Percentiles rank a stretch among this genome's conserved stretches.
Evolutionary conservation across 2,888 invertebrate species (phyloP).

Genomic region (Glomeris marginata): DNA sequence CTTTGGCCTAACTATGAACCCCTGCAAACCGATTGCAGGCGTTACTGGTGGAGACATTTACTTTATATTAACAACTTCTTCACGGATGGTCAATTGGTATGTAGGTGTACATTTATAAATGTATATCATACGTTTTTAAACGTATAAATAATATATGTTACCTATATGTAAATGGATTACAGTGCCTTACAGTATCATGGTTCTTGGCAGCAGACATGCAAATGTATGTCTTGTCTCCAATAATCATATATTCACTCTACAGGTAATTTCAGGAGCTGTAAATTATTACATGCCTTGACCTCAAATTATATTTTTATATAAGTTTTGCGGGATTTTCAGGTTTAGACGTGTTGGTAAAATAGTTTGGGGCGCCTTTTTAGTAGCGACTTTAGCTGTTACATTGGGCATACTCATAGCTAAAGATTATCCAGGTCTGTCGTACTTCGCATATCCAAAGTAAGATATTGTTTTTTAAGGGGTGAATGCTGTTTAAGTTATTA

Average conservation of each 20-base stretch:
- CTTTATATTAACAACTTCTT: constrained; percentile 14
- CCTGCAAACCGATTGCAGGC: constrained; percentile 3
- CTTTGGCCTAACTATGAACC: constrained; percentile 2
- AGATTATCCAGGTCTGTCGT: no score
- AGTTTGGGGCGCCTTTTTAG: background rate
- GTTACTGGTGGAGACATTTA: constrained; percentile 15
- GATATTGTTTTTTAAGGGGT: background rate
- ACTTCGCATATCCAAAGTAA: no score
- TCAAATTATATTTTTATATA: background rate
- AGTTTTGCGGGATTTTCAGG: background rate
- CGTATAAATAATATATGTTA: background rate
- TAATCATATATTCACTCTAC: constrained; percentile 11
- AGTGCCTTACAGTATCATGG: constrained; percentile 15
- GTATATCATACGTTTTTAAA: background rate
- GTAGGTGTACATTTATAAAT: background rate
- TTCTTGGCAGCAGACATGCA: constrained; percentile 13
- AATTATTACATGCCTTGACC: background rate
- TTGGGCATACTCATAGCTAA: background rate
- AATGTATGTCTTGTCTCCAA: constrained; percentile 7
- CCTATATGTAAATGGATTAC: background rate
- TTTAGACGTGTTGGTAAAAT: background rate
- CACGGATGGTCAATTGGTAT: constrained; percentile 9
- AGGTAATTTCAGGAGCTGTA: constrained; percentile 8
- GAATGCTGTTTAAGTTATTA: background rate
- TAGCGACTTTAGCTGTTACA: background rate